Conservation (phyloP, 2,113 vertebrate genomes). For the Eolophus roseicapilla region DNA sequence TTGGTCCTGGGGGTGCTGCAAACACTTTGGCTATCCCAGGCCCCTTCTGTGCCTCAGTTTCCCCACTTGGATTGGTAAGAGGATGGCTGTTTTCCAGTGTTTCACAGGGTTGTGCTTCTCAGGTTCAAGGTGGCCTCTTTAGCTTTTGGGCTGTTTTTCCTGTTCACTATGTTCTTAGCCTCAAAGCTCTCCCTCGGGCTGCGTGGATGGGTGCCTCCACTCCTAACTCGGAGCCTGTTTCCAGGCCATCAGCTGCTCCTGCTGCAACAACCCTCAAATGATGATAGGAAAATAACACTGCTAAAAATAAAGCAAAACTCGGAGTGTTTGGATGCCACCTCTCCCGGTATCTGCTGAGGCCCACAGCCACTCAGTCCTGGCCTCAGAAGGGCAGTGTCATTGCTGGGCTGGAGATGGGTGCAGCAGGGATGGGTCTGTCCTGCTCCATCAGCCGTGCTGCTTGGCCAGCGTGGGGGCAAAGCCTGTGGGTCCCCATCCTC, state of each 20-base stretch:
- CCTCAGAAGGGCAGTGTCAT: neutral
- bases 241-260: conserved; percentile 22
- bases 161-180: neutral
- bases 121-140: neutral
- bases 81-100: neutral
- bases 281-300: neutral
- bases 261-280: neutral
- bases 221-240: neutral
- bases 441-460: neutral
- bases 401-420: neutral
- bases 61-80: neutral
- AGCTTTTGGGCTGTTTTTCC: neutral
- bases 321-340: neutral
- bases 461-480: rapidly evolving
- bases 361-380: rapidly evolving
- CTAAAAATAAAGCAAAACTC: neutral
- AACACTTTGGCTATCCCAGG: rapidly evolving
- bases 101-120: neutral
- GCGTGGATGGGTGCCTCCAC: neutral
- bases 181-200: neutral
- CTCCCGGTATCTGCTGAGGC: neutral
- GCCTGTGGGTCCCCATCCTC: neutral
- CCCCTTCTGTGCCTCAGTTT: neutral
- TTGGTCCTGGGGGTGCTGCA: neutral
- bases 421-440: neutral